These are phyloP conservation scores for Ctenomys sociabilis DNA, from an alignment of 2,113 vertebrate species.

Conservation along the genomic window DNA sequence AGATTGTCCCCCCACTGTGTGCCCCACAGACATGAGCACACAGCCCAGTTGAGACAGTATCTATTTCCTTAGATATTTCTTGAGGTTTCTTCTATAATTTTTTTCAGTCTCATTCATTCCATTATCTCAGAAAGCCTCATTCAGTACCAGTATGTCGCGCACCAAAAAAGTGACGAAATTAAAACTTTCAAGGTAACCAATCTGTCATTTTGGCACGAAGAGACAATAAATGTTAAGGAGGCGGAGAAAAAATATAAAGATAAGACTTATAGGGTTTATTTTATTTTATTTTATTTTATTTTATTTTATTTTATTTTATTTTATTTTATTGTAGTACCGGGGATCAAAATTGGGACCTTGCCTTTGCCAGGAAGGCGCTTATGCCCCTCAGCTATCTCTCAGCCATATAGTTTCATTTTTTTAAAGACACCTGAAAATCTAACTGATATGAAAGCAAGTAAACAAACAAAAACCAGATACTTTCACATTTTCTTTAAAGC, in stretches of 20 bases:
- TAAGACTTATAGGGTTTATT: background rate
- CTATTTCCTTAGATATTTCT: conserved; percentile 38
- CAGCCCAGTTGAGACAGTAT: background rate
- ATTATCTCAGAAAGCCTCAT: conserved; percentile 30
- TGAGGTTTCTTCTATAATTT: background rate
- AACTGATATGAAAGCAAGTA: background rate
- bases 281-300: too few relatives aligned
- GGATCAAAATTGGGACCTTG: too few relatives aligned
- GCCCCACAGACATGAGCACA: background rate
- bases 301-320: too few relatives aligned
- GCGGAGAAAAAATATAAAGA: background rate
- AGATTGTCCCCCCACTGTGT: background rate
- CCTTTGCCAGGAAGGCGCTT: too few relatives aligned
- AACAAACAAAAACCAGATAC: background rate
- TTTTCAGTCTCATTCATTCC: conserved; percentile 21
- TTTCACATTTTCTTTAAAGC: conserved; percentile 15
- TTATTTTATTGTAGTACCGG: too few relatives aligned
- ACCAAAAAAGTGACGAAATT: background rate
- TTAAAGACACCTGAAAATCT: conserved; percentile 1
- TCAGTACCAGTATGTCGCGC: background rate
- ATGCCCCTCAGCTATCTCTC: too few relatives aligned
- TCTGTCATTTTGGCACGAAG: background rate
- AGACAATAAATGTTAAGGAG: background rate
- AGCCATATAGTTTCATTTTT: background rate
- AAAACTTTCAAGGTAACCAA: background rate